phyloP scores from a whole-genome alignment of 2,888 invertebrate genomes.

The Ophioninae sp. region DNA sequence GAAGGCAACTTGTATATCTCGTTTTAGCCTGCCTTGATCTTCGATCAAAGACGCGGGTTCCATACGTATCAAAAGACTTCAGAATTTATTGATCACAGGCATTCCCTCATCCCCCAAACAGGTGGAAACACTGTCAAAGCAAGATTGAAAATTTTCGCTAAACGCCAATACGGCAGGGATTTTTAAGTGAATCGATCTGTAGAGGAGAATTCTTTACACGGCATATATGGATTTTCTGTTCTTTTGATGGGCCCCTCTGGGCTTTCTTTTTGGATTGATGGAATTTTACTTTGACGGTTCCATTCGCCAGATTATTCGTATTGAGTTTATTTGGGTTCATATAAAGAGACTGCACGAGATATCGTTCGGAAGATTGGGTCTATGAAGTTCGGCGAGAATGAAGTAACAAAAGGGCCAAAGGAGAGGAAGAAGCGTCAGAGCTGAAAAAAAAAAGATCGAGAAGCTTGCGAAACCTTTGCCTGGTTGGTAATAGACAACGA shows the following conservation, averaged over 20 bases:
- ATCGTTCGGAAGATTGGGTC: constrained; percentile 17
- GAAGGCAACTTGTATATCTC: no score
- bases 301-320: constrained; percentile 3
- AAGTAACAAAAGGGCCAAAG: not conserved
- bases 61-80: not conserved
- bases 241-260: not conserved
- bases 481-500: not conserved
- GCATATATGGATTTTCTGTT: not conserved
- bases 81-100: not conserved
- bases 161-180: not conserved
- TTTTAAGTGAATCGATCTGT: not conserved
- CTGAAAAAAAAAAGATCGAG: not conserved
- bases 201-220: not conserved
- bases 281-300: not conserved
- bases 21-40: no score
- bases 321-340: not conserved
- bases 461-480: not conserved
- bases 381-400: constrained; percentile 30
- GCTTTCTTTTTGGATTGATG: no score
- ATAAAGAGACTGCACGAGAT: not conserved
- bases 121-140: not conserved
- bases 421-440: not conserved
- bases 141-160: not conserved
- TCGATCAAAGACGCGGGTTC: no score
- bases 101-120: not conserved